Evolutionary conservation across 2,113 vertebrate species (phyloP), one percentile per base, ranked within the genome.

Genomic region (Chloropsis cyanopogon): DNA sequence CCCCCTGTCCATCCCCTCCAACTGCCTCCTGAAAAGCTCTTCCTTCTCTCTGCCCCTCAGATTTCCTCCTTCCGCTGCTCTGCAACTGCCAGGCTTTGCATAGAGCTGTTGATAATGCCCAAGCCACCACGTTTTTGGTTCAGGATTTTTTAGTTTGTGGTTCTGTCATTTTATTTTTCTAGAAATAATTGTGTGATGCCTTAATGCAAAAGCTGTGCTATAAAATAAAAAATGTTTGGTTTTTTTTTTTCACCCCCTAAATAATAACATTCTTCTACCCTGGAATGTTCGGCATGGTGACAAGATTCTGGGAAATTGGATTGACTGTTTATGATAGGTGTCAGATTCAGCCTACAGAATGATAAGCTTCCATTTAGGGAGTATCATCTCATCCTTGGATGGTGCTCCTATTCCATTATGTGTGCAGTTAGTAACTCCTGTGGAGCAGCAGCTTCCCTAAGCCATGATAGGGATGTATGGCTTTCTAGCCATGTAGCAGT

Each of bases 11-110:
- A 19, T 44, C 78, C 94, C 83, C 59, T 57, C 71, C 65, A 52
- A 4, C 24, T 7, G 54, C 68, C 66, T 80, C 70, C 84, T 75
- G 26, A 69, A 94, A 72, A 97, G 63, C 90, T 95, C 90, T 39
- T 69, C 75, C 82, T 82, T 79, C 66, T 86, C 80, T 83, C 59
- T 90, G 63, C 82, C 71, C 79, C 87, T 94, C 59, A 20, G 3
- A 33, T 57, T 39, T 72, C 88, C 54, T 94, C 84, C 85, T 91
- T 29, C 26, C 70, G 87, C 84, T 92, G 87, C 92, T 92, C 89
- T 91, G 91, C 82, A 37, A 90, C 89, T 94, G 82, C 92, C 87
- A 82, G 66, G 95, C 96, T 95, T 97, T 95, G 95, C 94, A 66
- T 90, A 92, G 63, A 90, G 88, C 91, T 94, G 2, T 75, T 68